Evolutionary conservation across 2,888 invertebrate species (phyloP), one percentile per base, ranked within the genome.

Genomic region (Idaea aversata): DNA sequence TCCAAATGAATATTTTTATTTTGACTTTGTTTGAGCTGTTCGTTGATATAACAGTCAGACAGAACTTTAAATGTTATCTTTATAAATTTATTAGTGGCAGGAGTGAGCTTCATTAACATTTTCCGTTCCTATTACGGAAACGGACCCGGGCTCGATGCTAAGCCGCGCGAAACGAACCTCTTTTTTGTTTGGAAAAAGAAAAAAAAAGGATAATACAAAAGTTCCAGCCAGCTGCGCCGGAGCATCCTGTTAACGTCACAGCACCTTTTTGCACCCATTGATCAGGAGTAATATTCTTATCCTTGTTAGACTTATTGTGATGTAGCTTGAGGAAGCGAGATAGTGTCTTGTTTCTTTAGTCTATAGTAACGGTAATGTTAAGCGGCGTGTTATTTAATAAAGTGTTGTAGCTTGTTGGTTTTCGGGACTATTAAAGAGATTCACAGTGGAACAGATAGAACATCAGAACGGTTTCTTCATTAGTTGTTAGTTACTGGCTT

Each of bases 221-320:
- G 88, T 88, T 87, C 88, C 89, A 90, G 83, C 90, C 92, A 92
- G 91, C 91, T 92, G 92, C 92, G 90, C 87, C 78, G 79, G 88
- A 80, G 91, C 91, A 91, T 92, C 91, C 92, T 91, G 91, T 89
- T 87, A 82, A 87, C 88, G 87, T 89, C 87, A 88, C 85, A 82
- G 83, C 84, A 88, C 86, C 83, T 90, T 87, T 87, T 86, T 86
- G 81, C 85, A 80, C 83, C 84, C 86, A 88, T 88, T 87, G 85
- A 88, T 86, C 85, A 85, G 78, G 75, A 75, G 76, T 78, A 74
- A 74, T 86, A 80, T 69, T 65, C 72, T 81, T 78, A 77, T 91
- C 90, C 84, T 82, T 85, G 81, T 74, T 81, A 70, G 65, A 73
- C 79, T 66, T 67, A 70, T 65, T 62, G 38, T 63, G 34, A 68